Conservation (phyloP, 1,140 invertebrate species). For the Plectus sambesii region DNA sequence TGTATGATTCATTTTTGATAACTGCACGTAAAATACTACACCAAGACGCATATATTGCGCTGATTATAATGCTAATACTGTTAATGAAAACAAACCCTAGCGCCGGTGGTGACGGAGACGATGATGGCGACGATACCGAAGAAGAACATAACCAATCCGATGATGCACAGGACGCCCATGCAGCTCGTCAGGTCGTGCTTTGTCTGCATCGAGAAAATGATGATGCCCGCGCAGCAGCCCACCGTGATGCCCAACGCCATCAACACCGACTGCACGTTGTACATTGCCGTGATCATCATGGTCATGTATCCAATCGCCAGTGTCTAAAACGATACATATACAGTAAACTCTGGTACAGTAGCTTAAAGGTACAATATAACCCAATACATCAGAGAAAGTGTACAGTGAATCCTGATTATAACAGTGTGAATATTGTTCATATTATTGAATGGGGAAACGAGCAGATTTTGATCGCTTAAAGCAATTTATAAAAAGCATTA, state of each 20-base stretch:
- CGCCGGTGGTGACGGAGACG: constrained; percentile 27
- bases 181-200: constrained; percentile 35
- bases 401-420: too few species aligned
- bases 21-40: too few species aligned
- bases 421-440: too few species aligned
- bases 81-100: too few species aligned
- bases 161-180: constrained; percentile 39
- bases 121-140: constrained; percentile 31
- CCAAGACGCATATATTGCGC: constrained; percentile 12
- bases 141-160: constrained; percentile 38
- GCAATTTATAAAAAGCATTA: too few species aligned
- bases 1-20: too few species aligned
- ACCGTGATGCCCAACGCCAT: constrained; percentile 37
- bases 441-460: too few species aligned
- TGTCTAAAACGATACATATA: constrained; percentile 22
- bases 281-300: constrained; percentile 34
- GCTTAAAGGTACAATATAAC: too few species aligned
- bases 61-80: constrained; percentile 17
- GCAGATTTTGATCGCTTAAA: too few species aligned
- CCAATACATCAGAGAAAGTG: too few species aligned
- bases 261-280: constrained; percentile 31
- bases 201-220: constrained; percentile 36
- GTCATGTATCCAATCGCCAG: constrained; percentile 37
- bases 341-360: too few species aligned
- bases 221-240: constrained; percentile 34